phyloP scores from a whole-genome alignment of 1,140 invertebrate species.

The Bombyx mori region DNA sequence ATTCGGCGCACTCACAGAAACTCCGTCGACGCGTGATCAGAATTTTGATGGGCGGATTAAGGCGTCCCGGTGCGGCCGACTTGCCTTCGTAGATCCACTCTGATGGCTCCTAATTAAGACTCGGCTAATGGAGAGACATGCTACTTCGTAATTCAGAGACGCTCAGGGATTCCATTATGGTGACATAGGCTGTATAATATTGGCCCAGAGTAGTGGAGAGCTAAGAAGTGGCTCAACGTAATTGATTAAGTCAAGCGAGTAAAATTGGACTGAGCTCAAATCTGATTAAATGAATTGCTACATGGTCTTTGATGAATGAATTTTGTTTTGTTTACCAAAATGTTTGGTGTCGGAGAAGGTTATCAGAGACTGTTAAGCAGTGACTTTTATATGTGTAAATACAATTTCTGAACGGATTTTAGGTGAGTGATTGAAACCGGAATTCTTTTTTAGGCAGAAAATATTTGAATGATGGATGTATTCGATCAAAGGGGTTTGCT shows the following conservation, averaged over 20 bases:
- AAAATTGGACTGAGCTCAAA: not conserved
- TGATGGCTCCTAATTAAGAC: constrained; percentile 38
- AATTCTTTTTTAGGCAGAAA: too few relatives aligned
- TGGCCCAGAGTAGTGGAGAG: not conserved
- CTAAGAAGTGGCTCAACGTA: not conserved
- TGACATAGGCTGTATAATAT: constrained; percentile 8
- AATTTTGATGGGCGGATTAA: constrained; percentile 45
- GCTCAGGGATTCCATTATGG: constrained; percentile 14
- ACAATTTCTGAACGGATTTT: too few relatives aligned
- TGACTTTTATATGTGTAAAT: too few relatives aligned
- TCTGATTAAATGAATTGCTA: too few relatives aligned
- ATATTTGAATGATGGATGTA: too few relatives aligned
- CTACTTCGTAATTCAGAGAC: constrained; percentile 19
- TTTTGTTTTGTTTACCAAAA: too few relatives aligned
- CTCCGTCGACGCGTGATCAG: constrained; percentile 39
- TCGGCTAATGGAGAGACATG: constrained; percentile 36
- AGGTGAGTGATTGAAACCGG: too few relatives aligned
- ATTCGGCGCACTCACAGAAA: constrained; percentile 45
- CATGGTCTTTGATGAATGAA: too few relatives aligned
- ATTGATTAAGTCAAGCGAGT: constrained; percentile 5
- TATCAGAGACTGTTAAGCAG: too few relatives aligned
- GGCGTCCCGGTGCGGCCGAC: constrained; percentile 24
- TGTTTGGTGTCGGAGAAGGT: too few relatives aligned
- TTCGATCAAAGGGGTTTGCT: too few relatives aligned
- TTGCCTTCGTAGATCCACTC: constrained; percentile 28